A percentile compares a stretch with the other conserved stretches of the same genome.
These are phyloP conservation scores for Palythoa grandiflora DNA, from an alignment of 92 coral and sea anemone species.

Conservation along the genomic window DNA sequence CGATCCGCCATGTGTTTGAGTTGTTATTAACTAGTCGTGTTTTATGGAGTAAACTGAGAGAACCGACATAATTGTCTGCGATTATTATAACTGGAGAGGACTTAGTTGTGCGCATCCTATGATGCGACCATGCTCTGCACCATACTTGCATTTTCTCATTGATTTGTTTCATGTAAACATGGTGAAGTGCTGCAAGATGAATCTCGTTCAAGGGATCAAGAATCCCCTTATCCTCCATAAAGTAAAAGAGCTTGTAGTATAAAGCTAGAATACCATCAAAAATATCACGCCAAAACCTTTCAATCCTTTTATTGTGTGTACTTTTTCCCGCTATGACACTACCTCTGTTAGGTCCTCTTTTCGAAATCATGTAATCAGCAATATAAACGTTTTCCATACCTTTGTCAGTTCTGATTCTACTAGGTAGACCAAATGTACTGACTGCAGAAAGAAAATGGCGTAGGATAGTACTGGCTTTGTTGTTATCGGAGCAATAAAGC, in stretches of 20 bases:
- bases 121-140: conserved; percentile 76
- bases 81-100: too few relatives aligned
- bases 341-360: conserved; percentile 76
- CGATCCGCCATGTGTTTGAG: too few relatives aligned
- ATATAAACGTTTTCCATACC: conserved; percentile 78
- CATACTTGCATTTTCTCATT: conserved; percentile 49
- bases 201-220: conserved; percentile 72
- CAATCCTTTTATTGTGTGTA: conserved; percentile 72
- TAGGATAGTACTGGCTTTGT: conserved; percentile 71
- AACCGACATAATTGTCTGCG: too few relatives aligned
- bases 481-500: conserved; percentile 66
- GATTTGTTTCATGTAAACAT: conserved; percentile 66
- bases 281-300: conserved; percentile 78
- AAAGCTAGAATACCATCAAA: conserved; percentile 75
- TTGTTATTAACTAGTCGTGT: too few relatives aligned
- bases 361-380: conserved; percentile 79
- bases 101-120: conserved; percentile 80
- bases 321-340: conserved; percentile 78
- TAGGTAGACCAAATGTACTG: conserved; percentile 76
- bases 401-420: conserved; percentile 81
- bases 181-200: conserved; percentile 75
- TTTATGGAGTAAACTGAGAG: too few relatives aligned
- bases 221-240: conserved; percentile 78
- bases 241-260: conserved; percentile 76
- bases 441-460: conserved; percentile 68